A percentile compares a stretch with the other conserved stretches of the same genome.
Conservation (phyloP, 2,113 vertebrate genomes). For the Excalfactoria chinensis region DNA sequence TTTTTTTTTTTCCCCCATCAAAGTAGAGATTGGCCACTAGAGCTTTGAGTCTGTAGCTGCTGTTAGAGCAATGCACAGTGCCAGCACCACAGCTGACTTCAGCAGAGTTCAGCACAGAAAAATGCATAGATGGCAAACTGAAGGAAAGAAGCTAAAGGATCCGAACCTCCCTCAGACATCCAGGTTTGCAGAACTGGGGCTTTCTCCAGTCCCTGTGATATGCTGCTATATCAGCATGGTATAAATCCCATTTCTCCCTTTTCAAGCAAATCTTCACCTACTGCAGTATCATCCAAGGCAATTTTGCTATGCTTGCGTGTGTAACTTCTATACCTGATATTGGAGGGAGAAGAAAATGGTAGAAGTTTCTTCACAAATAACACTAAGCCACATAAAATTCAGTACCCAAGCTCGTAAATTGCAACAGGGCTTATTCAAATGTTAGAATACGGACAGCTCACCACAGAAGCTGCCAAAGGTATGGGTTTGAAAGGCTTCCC, state of each 20-base stretch:
- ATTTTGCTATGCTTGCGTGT: neutral
- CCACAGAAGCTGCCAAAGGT: neutral
- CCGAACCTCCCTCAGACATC: neutral
- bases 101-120: constrained; percentile 8
- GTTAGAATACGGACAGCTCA: neutral
- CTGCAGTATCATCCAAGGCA: neutral
- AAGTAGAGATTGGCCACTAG: neutral
- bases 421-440: neutral
- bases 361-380: neutral
- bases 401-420: neutral
- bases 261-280: neutral
- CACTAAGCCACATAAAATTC: neutral
- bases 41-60: neutral
- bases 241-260: constrained; percentile 8
- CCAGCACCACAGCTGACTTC: neutral
- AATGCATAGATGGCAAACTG: neutral
- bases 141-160: neutral
- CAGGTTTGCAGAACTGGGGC: neutral
- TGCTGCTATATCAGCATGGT: neutral
- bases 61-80: neutral
- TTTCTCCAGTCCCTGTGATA: neutral
- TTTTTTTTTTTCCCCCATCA: neutral
- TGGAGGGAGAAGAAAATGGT: neutral
- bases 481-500: neutral
- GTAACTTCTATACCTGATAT: neutral